Evolutionary conservation across 2,797 vertebrate genomes (phyloP).

Genomic region (Sebastes paucispinis): DNA sequence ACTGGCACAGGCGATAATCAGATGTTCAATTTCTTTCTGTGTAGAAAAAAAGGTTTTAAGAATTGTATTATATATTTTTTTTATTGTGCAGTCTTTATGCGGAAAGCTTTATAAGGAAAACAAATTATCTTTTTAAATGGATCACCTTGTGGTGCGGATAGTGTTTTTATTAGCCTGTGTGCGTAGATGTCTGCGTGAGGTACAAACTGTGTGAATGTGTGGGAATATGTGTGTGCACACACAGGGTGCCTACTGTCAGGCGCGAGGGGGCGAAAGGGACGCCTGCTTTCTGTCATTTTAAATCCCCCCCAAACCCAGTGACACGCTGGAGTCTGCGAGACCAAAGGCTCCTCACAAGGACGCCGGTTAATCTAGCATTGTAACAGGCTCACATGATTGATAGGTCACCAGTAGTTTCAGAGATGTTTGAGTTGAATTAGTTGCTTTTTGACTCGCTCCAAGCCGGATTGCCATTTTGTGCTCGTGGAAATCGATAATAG

Average conservation of each 20-base stretch:
- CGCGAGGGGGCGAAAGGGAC: constrained; percentile 55
- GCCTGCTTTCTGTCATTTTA: constrained; percentile 70
- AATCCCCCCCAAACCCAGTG: constrained; percentile 25
- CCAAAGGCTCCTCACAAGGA: constrained; percentile 74
- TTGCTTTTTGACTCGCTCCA: constrained; percentile 52
- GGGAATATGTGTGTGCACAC: constrained; percentile 54
- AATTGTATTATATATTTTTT: constrained; percentile 89
- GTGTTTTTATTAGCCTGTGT: constrained; percentile 82
- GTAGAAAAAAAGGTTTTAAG: constrained; percentile 83
- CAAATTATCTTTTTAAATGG: constrained; percentile 86
- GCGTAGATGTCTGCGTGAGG: constrained; percentile 60
- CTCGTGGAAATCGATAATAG: constrained; percentile 65
- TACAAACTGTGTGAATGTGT: constrained; percentile 44
- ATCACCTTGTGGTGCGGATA: constrained; percentile 79
- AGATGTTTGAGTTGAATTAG: constrained; percentile 46
- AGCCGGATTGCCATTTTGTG: constrained; percentile 60
- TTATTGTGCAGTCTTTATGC: constrained; percentile 86
- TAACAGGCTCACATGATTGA: constrained; percentile 58
- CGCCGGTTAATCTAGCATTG: constrained; percentile 60
- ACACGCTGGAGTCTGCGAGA: constrained; percentile 69
- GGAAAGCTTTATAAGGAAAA: constrained; percentile 87
- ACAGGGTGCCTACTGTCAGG: constrained; percentile 73
- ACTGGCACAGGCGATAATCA: constrained; percentile 83
- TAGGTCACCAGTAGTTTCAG: constrained; percentile 44
- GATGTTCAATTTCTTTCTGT: constrained; percentile 85